Base-by-base conservation (phyloP, 2,888 invertebrate species). In the Caenorhabditis afra region DNA sequence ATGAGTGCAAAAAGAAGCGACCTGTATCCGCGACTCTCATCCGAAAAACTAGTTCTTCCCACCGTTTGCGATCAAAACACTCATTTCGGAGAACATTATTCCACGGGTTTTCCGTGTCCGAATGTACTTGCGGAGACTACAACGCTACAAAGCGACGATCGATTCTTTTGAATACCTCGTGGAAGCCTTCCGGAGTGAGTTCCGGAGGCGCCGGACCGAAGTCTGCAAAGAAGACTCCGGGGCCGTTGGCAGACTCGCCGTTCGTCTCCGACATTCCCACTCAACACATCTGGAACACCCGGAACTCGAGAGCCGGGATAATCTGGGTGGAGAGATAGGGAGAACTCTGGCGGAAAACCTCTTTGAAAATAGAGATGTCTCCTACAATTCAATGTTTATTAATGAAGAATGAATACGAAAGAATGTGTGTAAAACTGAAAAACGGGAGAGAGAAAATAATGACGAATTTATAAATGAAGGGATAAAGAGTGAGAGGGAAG, bases 211-310 rank as follows among this genome's bases (percentile, higher is more conserved):
- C 73, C 1, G 82, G 82, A 29, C 82, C 82, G 44, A 84, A 81
- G 68, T 84, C 79, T 1, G 84, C 84, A 35, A 84, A 81, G 65
- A 84, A 84, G 23, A 80, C 70, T 12, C 74, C 77, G 39, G 81
- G 55, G 45, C 57, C 67, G 45, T 39, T 65, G 59, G 61, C 64
- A 16, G 67, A 68, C 39, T 65, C 77, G 70, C 70, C 68, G 53
- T 57, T 70, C 45, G 41, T 74, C 55, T 57, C 65, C 53, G 74
- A 66, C 68, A 70, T 79, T 53, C 58, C 68, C 70, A 49, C 29
- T 76, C 62, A 76, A 76, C 35, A 44, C 64, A 68, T 68, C 59
- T 68, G 58, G 41, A 41, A 41, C 14, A 41, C 14, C 14, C 41
- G 41, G 41, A 41, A 41, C 29, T 29, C 29, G 4, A 29, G 7